Conservation (phyloP, 37 sponge, comb jelly and placozoan genomes). For the Mnemiopsis leidyi region DNA sequence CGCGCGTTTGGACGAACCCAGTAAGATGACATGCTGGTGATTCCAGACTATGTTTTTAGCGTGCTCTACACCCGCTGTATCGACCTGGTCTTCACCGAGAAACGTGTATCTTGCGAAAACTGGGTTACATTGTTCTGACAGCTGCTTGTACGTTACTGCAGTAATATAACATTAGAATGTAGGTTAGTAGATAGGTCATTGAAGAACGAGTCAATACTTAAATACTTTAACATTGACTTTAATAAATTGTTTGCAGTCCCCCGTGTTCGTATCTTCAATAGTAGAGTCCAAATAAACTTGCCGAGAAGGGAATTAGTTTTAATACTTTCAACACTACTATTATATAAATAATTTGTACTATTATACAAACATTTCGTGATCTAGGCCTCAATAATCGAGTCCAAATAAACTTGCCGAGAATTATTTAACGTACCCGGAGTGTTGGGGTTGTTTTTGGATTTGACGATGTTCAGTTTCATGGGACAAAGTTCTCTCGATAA, state of each 20-base stretch:
- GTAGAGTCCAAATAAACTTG: no score
- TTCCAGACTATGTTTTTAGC: slow-evolving; percentile 69
- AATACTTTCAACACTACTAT: no score
- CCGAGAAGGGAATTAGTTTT: no score
- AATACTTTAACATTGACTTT: no score
- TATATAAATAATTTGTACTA: no score
- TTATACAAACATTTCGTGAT: no score
- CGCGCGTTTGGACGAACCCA: slow-evolving; percentile 79
- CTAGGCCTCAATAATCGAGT: no score
- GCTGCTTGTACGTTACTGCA: slow-evolving; percentile 9
- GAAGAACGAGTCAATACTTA: no score
- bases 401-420: no score
- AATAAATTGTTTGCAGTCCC: no score
- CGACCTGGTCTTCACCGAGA: slow-evolving; percentile 46
- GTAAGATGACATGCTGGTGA: slow-evolving; percentile 71
- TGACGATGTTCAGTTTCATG: slow-evolving; percentile 72
- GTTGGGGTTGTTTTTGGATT: slow-evolving; percentile 71
- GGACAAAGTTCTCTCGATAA: slow-evolving; percentile 75
- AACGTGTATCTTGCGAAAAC: slow-evolving; percentile 74
- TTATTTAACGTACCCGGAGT: slow-evolving; percentile 2
- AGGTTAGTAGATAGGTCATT: no score
- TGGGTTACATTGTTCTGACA: slow-evolving; percentile 73
- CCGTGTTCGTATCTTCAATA: no score
- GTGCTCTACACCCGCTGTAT: slow-evolving; percentile 67
- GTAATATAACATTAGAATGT: background rate